phyloP scores from a whole-genome alignment of 2,797 vertebrate genomes.

The Tapirus indicus region DNA sequence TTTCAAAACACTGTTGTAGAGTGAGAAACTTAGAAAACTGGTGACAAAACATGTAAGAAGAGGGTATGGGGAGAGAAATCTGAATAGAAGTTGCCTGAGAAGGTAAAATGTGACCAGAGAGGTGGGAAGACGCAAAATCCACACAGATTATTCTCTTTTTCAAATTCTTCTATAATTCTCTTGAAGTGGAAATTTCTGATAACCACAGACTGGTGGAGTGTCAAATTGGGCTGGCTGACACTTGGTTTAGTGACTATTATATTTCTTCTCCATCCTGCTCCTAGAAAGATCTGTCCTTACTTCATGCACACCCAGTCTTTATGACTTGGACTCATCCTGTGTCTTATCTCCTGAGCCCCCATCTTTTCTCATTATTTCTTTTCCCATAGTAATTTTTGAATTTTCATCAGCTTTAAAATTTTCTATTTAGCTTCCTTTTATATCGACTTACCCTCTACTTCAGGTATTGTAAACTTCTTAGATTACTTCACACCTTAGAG shows the following conservation, averaged over 20 bases:
- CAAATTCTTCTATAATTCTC: not conserved
- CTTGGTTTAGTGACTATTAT: not conserved
- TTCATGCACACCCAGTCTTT: not conserved
- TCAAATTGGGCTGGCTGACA: not conserved
- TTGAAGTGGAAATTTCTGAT: constrained; percentile 5
- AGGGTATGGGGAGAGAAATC: not conserved
- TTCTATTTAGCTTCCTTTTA: not conserved
- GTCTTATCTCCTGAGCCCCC: not conserved
- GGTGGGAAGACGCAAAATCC: not conserved
- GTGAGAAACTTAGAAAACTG: not conserved
- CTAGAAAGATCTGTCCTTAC: not conserved
- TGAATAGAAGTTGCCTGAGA: not conserved
- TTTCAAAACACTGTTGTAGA: not conserved
- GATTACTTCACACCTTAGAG: not conserved
- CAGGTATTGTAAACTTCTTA: not conserved
- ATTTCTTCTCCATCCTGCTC: not conserved
- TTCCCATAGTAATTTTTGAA: not conserved
- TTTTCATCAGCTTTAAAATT: not conserved
- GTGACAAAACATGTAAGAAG: not conserved
- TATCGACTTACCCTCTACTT: not conserved
- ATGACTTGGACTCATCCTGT: not conserved
- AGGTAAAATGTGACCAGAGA: not conserved
- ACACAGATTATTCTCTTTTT: not conserved
- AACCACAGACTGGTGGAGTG: not conserved
- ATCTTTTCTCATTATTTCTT: not conserved